phyloP scores from a whole-genome alignment of 2,797 vertebrate species.

The Ficedula albicollis region DNA sequence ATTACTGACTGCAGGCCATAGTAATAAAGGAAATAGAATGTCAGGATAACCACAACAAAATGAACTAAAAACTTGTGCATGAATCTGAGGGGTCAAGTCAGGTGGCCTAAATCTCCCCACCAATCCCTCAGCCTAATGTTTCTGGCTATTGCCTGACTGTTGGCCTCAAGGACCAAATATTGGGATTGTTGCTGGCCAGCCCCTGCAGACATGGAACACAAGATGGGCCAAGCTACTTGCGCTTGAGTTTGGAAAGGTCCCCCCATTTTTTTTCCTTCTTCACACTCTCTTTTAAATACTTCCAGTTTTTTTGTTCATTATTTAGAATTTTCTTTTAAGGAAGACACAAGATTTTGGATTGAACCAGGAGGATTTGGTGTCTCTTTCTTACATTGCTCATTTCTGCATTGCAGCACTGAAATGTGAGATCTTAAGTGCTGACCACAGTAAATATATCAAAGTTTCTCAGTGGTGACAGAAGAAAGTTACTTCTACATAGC shows the following conservation, averaged over 20 bases:
- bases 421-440: background rate
- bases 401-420: background rate
- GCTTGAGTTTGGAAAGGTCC: background rate
- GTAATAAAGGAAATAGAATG: background rate
- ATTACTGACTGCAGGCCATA: background rate
- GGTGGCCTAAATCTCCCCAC: background rate
- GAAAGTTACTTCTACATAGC: background rate
- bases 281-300: background rate
- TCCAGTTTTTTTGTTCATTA: background rate
- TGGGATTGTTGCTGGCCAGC: background rate
- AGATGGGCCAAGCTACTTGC: background rate
- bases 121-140: background rate
- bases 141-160: background rate
- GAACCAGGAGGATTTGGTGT: background rate
- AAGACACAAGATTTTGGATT: background rate
- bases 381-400: background rate
- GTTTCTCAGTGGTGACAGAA: background rate
- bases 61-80: background rate
- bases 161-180: background rate
- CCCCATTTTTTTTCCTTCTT: background rate
- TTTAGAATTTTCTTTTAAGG: background rate
- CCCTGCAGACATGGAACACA: background rate
- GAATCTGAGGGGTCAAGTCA: background rate
- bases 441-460: background rate
- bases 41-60: background rate